Percentiles rank a stretch among this genome's conserved stretches.
Evolutionary conservation across 2,797 vertebrate genomes (phyloP).

Genomic region (Rachycentron canadum): DNA sequence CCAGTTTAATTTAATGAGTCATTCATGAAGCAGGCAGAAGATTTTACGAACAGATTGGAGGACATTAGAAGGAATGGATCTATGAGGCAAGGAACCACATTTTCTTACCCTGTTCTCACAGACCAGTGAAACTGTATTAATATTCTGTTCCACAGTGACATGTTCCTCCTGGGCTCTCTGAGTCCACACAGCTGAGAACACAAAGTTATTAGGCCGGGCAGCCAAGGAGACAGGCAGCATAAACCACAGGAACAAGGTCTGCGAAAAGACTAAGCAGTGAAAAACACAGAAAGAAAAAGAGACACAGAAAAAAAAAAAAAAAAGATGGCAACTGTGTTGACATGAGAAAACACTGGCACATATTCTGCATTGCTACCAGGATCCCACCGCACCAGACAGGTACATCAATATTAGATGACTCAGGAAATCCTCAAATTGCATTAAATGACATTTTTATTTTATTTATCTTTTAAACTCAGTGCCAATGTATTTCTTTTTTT

Average conservation of each 20-base stretch:
- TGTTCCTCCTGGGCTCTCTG: slow-evolving; percentile 39
- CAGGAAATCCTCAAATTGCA: no score
- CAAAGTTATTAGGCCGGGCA: slow-evolving; percentile 40
- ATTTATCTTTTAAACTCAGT: no score
- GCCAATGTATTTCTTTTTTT: no score
- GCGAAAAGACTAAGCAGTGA: slow-evolving; percentile 20
- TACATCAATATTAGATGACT: no score
- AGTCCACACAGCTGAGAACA: slow-evolving; percentile 43
- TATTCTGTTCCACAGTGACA: slow-evolving; percentile 52
- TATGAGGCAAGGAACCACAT: not conserved
- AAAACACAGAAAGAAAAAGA: slow-evolving; percentile 3
- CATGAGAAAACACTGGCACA: no score
- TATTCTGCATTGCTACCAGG: no score
- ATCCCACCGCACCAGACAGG: no score
- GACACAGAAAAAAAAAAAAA: no score
- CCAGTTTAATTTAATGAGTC: not conserved
- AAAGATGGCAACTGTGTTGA: no score
- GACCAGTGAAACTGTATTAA: slow-evolving; percentile 64
- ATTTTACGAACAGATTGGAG: not conserved
- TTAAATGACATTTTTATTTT: no score
- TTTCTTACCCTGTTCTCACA: slow-evolving; percentile 35
- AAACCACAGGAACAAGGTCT: slow-evolving; percentile 37
- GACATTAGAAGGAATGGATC: not conserved
- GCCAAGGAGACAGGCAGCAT: slow-evolving; percentile 17
- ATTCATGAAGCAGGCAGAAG: not conserved